phyloP scores from a whole-genome alignment of 2,113 vertebrate genomes.

The Melospiza melodia region DNA sequence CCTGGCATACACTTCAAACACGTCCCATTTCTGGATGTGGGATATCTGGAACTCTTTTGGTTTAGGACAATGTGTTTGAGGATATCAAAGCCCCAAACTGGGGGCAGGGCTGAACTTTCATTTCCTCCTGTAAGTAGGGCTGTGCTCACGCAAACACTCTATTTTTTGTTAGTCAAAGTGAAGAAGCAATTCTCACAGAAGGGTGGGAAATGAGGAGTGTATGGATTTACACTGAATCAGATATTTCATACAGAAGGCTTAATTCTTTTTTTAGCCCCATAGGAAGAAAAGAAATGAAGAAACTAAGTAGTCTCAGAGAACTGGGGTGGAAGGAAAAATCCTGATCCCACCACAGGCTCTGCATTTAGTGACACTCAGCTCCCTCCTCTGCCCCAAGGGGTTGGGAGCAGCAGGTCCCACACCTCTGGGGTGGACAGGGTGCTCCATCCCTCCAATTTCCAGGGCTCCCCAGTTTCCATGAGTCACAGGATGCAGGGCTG shows the following conservation, averaged over 20 bases:
- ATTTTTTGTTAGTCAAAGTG: neutral
- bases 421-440: neutral
- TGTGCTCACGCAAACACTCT: neutral
- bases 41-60: neutral
- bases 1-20: neutral
- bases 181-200: neutral
- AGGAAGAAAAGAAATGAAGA: neutral
- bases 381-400: neutral
- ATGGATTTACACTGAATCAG: neutral
- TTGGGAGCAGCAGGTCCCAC: neutral
- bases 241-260: neutral
- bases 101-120: neutral
- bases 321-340: neutral
- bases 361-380: neutral
- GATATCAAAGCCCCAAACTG: neutral
- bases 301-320: neutral
- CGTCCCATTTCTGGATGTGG: neutral
- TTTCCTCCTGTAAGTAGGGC: neutral
- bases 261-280: neutral
- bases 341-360: neutral
- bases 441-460: neutral
- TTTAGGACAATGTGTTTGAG: neutral
- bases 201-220: neutral
- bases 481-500: neutral
- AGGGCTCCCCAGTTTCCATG: neutral